Conservation (phyloP, 2,797 vertebrate genomes). For the Pseudochaenichthys georgianus region DNA sequence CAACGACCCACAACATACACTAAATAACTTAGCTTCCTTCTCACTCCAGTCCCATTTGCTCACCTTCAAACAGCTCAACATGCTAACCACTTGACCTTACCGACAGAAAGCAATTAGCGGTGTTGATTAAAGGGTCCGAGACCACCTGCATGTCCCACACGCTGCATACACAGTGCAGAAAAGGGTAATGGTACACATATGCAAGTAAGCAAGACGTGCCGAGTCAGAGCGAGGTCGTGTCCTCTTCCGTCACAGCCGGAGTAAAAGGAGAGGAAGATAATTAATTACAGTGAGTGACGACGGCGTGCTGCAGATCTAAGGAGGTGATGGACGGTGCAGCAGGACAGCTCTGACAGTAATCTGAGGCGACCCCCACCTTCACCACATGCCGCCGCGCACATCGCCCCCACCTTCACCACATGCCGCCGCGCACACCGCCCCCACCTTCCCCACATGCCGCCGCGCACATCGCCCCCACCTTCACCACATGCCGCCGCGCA, state of each 20-base stretch:
- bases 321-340: constrained; percentile 63
- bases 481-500: constrained; percentile 38
- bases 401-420: too few relatives aligned
- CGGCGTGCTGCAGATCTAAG: constrained; percentile 55
- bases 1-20: too few relatives aligned
- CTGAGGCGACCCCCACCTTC: constrained; percentile 51
- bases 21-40: background rate
- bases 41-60: background rate
- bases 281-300: constrained; percentile 76
- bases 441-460: constrained; percentile 43
- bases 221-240: constrained; percentile 36
- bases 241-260: constrained; percentile 44
- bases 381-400: constrained; percentile 40
- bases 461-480: constrained; percentile 34
- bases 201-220: constrained; percentile 8
- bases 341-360: constrained; percentile 70
- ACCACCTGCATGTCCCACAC: constrained; percentile 9
- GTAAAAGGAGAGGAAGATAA: constrained; percentile 57
- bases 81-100: background rate
- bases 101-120: background rate
- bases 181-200: constrained; percentile 4
- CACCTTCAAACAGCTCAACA: background rate
- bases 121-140: constrained; percentile 31
- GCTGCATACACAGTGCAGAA: background rate
- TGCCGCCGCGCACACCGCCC: too few relatives aligned